These are phyloP conservation scores for Morone saxatilis DNA, from an alignment of 2,113 vertebrate genomes.

Conservation along the genomic window DNA sequence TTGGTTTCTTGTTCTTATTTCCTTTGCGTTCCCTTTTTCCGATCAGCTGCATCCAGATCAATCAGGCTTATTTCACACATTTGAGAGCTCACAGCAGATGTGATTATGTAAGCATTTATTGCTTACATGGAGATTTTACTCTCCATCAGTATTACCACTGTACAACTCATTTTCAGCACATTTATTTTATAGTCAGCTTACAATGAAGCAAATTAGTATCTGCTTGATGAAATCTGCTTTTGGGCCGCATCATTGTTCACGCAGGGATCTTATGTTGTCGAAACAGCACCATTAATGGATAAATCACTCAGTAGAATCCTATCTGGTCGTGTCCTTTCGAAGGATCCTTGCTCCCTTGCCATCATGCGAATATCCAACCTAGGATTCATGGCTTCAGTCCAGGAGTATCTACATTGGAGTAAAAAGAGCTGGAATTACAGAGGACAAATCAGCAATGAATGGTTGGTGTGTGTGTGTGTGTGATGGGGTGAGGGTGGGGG, in stretches of 20 bases:
- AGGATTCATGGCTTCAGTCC: neutral
- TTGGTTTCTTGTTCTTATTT: conserved; percentile 12
- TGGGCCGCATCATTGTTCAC: conserved; percentile 13
- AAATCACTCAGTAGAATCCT: conserved; percentile 13
- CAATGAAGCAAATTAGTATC: neutral
- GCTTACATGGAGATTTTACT: conserved; percentile 57
- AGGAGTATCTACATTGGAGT: neutral
- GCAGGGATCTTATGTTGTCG: conserved; percentile 6
- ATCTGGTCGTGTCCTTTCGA: conserved; percentile 11
- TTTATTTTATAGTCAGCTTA: conserved; percentile 1
- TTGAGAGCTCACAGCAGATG: conserved; percentile 65
- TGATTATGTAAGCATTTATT: conserved; percentile 76
- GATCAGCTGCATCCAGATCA: conserved; percentile 47
- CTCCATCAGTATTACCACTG: conserved; percentile 22
- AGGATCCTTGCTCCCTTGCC: conserved; percentile 14
- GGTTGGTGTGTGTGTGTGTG: neutral
- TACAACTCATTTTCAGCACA: neutral
- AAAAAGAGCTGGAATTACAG: conserved; percentile 16
- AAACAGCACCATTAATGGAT: neutral
- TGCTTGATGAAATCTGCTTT: conserved; percentile 11
- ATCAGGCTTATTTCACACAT: conserved; percentile 67
- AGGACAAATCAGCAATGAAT: conserved; percentile 30
- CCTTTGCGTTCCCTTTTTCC: conserved; percentile 9
- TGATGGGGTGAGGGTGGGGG: neutral
- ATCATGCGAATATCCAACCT: conserved; percentile 32